These are phyloP conservation scores for Calameuta pallipes DNA, from an alignment of 2,888 invertebrate species.

Conservation along the genomic window DNA sequence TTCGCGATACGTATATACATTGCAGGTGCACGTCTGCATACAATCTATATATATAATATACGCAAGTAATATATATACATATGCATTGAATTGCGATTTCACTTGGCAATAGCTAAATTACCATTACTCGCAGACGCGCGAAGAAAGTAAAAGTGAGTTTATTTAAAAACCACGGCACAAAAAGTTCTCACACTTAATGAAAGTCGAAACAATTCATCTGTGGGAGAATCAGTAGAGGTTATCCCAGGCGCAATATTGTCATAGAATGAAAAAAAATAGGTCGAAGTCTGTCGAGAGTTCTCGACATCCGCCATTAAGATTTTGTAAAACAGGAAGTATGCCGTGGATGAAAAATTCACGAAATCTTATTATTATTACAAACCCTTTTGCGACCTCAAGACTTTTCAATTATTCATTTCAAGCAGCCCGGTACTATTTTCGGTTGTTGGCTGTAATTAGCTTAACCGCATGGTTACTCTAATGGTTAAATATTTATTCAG, in stretches of 20 bases:
- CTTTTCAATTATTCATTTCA: neutral
- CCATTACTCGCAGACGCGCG: neutral
- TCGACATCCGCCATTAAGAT: constrained; percentile 19
- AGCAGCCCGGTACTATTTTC: neutral
- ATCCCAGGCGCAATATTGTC: constrained; percentile 36
- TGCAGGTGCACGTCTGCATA: neutral
- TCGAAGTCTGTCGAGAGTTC: constrained; percentile 13
- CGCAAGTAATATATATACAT: neutral
- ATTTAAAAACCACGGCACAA: constrained; percentile 23
- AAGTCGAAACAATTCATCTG: constrained; percentile 24
- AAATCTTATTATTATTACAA: neutral
- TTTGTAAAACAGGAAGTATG: constrained; percentile 33
- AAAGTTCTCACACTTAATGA: constrained; percentile 40
- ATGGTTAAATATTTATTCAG: too few species aligned
- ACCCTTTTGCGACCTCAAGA: neutral
- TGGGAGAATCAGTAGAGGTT: constrained; percentile 33
- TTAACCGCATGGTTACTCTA: neutral
- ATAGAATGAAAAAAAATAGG: constrained; percentile 2
- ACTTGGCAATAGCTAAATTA: neutral
- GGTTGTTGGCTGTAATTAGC: neutral
- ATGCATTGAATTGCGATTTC: constrained; percentile 3
- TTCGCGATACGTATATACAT: neutral
- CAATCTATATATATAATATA: neutral
- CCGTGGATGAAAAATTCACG: neutral
- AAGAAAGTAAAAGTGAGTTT: constrained; percentile 32